These are phyloP conservation scores for Hucho hucho DNA, from an alignment of 2,113 vertebrate species.

Conservation along the genomic window DNA sequence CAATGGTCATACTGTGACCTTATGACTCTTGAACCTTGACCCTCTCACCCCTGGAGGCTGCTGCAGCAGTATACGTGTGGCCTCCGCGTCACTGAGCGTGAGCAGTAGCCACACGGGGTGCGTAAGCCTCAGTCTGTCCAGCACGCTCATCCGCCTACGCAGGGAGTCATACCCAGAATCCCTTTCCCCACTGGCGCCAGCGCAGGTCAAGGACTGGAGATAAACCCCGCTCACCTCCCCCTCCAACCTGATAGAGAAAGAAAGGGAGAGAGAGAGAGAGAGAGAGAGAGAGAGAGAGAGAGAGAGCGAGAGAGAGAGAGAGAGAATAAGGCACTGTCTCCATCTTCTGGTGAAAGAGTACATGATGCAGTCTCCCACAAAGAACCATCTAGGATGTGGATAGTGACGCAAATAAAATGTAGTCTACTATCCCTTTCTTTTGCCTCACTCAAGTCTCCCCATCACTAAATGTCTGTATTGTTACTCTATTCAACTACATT, in stretches of 20 bases:
- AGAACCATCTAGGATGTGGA: too few relatives aligned
- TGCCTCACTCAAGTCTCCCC: not conserved
- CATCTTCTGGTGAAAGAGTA: slow-evolving; percentile 39
- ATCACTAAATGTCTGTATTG: not conserved
- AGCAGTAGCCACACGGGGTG: slow-evolving; percentile 90
- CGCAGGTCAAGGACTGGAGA: slow-evolving; percentile 60
- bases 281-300: not conserved
- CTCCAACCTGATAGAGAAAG: slow-evolving; percentile 68
- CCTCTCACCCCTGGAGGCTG: slow-evolving; percentile 87
- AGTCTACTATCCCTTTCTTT: not conserved
- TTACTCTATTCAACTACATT: not conserved
- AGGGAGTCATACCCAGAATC: slow-evolving; percentile 89
- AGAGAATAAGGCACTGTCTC: slow-evolving; percentile 4
- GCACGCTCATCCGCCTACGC: slow-evolving; percentile 83
- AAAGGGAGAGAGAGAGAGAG: not conserved
- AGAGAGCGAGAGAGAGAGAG: not conserved
- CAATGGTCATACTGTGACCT: not conserved
- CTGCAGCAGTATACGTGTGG: slow-evolving; percentile 71
- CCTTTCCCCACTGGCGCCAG: slow-evolving; percentile 67
- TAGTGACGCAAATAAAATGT: not conserved
- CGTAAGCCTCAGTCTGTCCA: slow-evolving; percentile 88
- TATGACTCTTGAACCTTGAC: not conserved
- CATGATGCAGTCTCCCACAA: not conserved
- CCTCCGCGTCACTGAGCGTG: slow-evolving; percentile 80
- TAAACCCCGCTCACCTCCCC: slow-evolving; percentile 75